phyloP scores from a whole-genome alignment of 2,888 invertebrate species.

The Tetranychus piercei region DNA sequence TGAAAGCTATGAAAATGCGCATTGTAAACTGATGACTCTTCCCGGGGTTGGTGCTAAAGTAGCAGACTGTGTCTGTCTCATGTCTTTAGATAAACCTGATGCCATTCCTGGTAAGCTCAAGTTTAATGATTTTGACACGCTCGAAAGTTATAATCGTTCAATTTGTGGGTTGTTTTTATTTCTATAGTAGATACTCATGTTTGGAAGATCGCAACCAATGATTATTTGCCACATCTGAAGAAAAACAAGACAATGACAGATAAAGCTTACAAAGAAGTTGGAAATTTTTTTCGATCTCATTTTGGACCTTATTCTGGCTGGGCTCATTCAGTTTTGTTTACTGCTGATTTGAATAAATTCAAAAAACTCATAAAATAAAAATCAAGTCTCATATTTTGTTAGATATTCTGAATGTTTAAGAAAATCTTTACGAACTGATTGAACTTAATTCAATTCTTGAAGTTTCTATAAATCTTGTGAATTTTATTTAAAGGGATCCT shows the following conservation, averaged over 20 bases:
- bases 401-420: too few species aligned
- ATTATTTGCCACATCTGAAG: constrained; percentile 57
- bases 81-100: constrained; percentile 73
- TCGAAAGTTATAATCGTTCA: too few species aligned
- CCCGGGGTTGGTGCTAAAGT: constrained; percentile 89
- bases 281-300: constrained; percentile 52
- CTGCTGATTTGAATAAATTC: constrained; percentile 47
- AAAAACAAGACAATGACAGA: constrained; percentile 58
- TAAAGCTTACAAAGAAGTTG: constrained; percentile 66
- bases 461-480: too few species aligned
- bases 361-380: neutral
- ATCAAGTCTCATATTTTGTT: neutral
- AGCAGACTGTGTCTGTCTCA: constrained; percentile 89
- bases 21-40: constrained; percentile 50
- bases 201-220: constrained; percentile 62
- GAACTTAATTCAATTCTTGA: too few species aligned
- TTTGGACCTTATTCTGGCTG: constrained; percentile 79
- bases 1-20: constrained; percentile 52
- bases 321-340: constrained; percentile 75
- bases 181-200: constrained; percentile 72
- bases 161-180: too few species aligned
- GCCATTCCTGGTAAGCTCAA: constrained; percentile 47
- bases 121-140: neutral
- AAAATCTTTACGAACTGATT: too few species aligned
- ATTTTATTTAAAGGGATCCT: too few species aligned